Percentiles rank a stretch among this genome's conserved stretches.
phyloP scores from a whole-genome alignment of 1,140 invertebrate genomes.

The Euura saliciscinereae region DNA sequence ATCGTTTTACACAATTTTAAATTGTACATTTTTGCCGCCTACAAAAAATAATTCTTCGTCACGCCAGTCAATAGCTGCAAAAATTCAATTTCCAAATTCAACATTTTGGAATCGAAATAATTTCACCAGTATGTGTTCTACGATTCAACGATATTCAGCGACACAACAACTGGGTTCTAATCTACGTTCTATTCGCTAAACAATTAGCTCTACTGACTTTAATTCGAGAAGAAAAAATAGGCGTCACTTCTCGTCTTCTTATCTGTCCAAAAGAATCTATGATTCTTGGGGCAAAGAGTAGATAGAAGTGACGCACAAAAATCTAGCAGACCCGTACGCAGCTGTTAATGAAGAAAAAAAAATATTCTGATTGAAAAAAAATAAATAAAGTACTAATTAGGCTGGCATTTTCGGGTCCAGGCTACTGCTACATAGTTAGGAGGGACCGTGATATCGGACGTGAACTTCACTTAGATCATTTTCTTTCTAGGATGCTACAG shows the following conservation, averaged over 20 bases:
- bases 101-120: not conserved
- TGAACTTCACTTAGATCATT: slow-evolving; percentile 56
- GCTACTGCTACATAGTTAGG: slow-evolving; percentile 60
- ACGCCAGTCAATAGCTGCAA: slow-evolving; percentile 30
- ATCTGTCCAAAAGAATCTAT: too few relatives aligned
- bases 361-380: slow-evolving; percentile 38
- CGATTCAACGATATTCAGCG: not conserved
- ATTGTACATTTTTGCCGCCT: slow-evolving; percentile 33
- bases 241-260: too few relatives aligned
- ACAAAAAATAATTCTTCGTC: slow-evolving; percentile 44
- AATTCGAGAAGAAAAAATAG: not conserved
- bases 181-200: not conserved
- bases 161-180: not conserved
- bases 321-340: slow-evolving; percentile 58
- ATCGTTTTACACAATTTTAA: slow-evolving; percentile 12
- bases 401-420: slow-evolving; percentile 48
- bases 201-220: not conserved
- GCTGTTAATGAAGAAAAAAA: slow-evolving; percentile 37
- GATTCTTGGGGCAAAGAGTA: too few relatives aligned
- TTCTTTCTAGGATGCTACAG: slow-evolving; percentile 44
- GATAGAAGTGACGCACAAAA: slow-evolving; percentile 23
- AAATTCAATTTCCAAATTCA: slow-evolving; percentile 29
- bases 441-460: slow-evolving; percentile 62
- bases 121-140: not conserved
- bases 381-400: not conserved